phyloP scores from a whole-genome alignment of 92 coral and sea anemone genomes.

The Actinostola sp. region DNA sequence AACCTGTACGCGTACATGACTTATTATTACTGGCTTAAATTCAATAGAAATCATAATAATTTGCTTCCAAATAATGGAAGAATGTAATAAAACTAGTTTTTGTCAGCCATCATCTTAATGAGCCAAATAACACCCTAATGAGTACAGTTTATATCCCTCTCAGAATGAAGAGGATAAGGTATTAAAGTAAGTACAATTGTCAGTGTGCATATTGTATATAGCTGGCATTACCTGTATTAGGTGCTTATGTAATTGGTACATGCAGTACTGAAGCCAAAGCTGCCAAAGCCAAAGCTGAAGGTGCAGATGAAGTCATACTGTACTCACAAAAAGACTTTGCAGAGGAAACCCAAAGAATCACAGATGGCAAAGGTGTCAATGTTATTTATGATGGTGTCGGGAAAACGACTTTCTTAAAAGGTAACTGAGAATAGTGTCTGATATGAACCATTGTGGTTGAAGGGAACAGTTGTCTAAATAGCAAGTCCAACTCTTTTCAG shows the following conservation, averaged over 20 bases:
- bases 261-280: conserved; percentile 74
- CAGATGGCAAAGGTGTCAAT: conserved; percentile 68
- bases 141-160: too few species aligned
- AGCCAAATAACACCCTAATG: too few species aligned
- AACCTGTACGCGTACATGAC: too few species aligned
- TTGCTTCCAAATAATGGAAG: too few species aligned
- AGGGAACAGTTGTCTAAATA: not conserved
- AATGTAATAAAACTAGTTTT: too few species aligned
- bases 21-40: too few species aligned
- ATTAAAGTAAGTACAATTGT: not conserved
- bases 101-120: too few species aligned
- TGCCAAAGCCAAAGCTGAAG: conserved; percentile 61
- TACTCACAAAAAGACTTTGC: conserved; percentile 75
- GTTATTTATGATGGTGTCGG: conserved; percentile 74
- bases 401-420: conserved; percentile 60
- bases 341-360: conserved; percentile 62
- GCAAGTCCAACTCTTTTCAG: not conserved
- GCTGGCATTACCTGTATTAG: too few species aligned
- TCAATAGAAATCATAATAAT: too few species aligned
- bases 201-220: too few species aligned
- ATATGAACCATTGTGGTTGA: not conserved
- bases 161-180: too few species aligned
- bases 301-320: conserved; percentile 78
- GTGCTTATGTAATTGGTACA: conserved; percentile 79
- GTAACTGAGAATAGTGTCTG: conserved; percentile 2